These are phyloP conservation scores for Drosophila dunni DNA, from an alignment of 1,140 invertebrate genomes.

Conservation along the genomic window DNA sequence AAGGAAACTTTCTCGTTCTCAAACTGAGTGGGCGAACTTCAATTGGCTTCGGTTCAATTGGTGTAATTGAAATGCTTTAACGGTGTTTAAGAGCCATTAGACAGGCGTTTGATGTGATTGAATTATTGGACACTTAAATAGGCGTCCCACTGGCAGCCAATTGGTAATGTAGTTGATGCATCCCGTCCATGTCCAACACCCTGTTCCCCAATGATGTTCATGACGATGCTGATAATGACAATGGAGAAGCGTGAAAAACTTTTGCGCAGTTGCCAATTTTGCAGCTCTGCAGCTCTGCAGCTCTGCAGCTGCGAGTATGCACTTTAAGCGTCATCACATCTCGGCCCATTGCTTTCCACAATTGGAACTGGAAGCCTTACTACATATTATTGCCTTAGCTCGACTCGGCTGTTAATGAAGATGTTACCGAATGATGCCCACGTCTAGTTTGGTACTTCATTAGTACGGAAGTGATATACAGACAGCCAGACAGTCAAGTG, in stretches of 20 bases:
- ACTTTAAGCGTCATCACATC: constrained; percentile 47
- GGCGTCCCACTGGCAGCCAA: constrained; percentile 57
- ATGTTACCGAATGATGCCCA: constrained; percentile 58
- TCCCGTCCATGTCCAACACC: constrained; percentile 27
- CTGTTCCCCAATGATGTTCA: not conserved
- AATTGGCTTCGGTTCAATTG: constrained; percentile 50
- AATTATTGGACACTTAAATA: constrained; percentile 83
- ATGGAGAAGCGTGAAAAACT: constrained; percentile 44
- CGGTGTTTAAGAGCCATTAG: constrained; percentile 72
- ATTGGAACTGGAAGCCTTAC: constrained; percentile 52
- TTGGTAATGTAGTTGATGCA: constrained; percentile 21
- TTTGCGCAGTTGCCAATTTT: constrained; percentile 54
- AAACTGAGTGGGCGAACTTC: constrained; percentile 15
- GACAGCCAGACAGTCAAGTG: constrained; percentile 32
- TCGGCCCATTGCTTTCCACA: constrained; percentile 24
- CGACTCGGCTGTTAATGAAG: constrained; percentile 63
- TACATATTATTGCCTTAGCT: constrained; percentile 52
- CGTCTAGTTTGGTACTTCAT: constrained; percentile 54
- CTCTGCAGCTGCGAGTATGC: constrained; percentile 24
- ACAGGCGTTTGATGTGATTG: constrained; percentile 77
- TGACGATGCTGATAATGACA: not conserved
- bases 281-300: constrained; percentile 45
- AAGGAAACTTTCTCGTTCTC: constrained; percentile 59
- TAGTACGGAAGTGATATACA: constrained; percentile 78
- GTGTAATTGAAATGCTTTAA: constrained; percentile 80